Evolutionary conservation across 53 echinoderm and acorn worm species (phyloP), one percentile per base, ranked within the genome.

Genomic region (Echinarachnius parma): DNA sequence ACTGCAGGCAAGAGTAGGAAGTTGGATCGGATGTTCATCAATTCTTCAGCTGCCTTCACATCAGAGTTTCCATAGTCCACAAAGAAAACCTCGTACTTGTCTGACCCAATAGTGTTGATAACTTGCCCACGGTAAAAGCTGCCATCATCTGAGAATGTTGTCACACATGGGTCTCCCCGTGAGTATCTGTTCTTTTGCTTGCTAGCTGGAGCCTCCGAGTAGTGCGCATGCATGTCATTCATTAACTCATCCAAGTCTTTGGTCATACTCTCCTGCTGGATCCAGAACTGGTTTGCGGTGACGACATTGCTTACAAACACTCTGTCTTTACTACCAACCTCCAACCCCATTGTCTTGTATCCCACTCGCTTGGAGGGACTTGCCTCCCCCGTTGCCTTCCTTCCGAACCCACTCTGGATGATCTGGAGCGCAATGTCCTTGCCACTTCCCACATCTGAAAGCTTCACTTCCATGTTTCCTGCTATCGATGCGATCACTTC

Each of bases 1-100:
- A 89, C 77, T 48, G 77, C 78, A 23, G 98, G 98, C 21, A 92
- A 68, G 29, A 67, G 64, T 11, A 88, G 48, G 46, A 98, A 88
- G 21, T 88, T 69, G 34, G 79, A 53, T 13, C 76, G 56, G 9
- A 92, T 79, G 4, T 57, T 59, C 42, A 63, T 76, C 13, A 98
- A 44, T 29, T 80, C 78, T 3, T 65, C 62, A 3, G 61, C 31
- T 27, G 59, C 37, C n/a, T 79, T 82, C 14, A 86, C 66, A 33
- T 91, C 98, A 5, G 82, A 62, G 58, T 98, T 98, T 19, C 98
- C 98, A 81, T 87, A 98, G 62, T 98, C 98, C 22, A 98, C 85
- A 77, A 98, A 98, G 35, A 82, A 82, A 39, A 92, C 91, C 34
- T 75, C 77, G 68, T 83, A 89, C 25, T 77, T 44, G 19, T 86